These are phyloP conservation scores for Mystacides longicornis DNA, from an alignment of 2,888 invertebrate species.

Conservation along the genomic window DNA sequence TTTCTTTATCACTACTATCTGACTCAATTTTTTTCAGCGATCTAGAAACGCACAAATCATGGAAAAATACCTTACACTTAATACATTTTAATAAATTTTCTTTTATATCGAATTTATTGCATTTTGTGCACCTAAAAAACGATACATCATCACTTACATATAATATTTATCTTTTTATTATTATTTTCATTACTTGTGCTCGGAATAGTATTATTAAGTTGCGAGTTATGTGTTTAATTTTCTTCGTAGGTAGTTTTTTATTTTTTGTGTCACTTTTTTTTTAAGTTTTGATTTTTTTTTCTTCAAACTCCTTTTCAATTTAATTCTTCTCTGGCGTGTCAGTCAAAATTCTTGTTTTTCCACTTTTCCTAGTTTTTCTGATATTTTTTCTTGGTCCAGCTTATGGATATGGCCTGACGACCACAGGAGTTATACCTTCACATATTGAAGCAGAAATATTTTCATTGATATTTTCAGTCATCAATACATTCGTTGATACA, in stretches of 20 bases:
- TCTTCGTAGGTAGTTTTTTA: conserved; percentile 2
- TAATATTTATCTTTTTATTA: conserved; percentile 2
- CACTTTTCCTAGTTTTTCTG: not conserved
- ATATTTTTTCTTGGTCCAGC: conserved; percentile 6
- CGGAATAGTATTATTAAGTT: conserved; percentile 3
- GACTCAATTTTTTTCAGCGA: not conserved
- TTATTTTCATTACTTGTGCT: not conserved
- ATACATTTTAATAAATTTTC: conserved; percentile 3
- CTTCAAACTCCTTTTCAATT: conserved; percentile 1
- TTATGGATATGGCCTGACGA: conserved; percentile 4
- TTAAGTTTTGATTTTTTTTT: conserved; percentile 2
- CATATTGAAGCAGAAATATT: conserved; percentile 1
- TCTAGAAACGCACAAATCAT: not conserved
- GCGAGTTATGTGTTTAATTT: conserved; percentile 2
- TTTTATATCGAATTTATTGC: conserved; percentile 1
- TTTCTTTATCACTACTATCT: conserved; percentile 3
- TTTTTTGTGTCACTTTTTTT: not conserved
- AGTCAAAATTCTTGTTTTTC: conserved; percentile 2
- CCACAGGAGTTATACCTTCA: conserved; percentile 1
- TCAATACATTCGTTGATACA: conserved; percentile 3
- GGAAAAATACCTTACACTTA: not conserved
- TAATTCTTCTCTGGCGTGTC: conserved; percentile 6
- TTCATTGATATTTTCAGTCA: not conserved
- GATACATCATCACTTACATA: conserved; percentile 1
- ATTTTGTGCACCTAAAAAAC: not conserved